These are phyloP conservation scores for Lota lota DNA, from an alignment of 2,113 vertebrate genomes.

Conservation along the genomic window DNA sequence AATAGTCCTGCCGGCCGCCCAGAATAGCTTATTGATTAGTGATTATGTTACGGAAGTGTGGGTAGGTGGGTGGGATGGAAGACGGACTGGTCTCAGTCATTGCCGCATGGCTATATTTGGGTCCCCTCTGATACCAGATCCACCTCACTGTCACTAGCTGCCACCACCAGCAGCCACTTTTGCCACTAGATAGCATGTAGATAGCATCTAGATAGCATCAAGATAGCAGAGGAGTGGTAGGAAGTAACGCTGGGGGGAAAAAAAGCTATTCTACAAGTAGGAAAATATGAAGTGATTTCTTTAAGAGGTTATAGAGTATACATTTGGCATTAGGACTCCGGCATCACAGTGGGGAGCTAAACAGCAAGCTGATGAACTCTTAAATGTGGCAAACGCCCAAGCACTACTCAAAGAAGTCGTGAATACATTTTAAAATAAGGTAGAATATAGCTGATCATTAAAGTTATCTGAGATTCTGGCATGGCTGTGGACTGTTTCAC, in stretches of 20 bases:
- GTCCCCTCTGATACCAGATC: slow-evolving; percentile 58
- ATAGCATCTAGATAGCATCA: no score
- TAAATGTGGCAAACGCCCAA: slow-evolving; percentile 3
- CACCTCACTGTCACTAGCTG: slow-evolving; percentile 46
- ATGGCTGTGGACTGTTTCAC: slow-evolving; percentile 31
- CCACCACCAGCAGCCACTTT: slow-evolving; percentile 29
- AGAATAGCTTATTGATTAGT: slow-evolving; percentile 63
- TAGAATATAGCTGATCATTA: slow-evolving; percentile 20
- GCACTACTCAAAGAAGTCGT: slow-evolving; percentile 16
- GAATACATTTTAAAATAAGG: slow-evolving; percentile 18
- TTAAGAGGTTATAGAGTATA: neutral
- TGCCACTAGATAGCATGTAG: neutral
- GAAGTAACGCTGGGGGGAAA: neutral
- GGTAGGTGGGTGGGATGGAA: slow-evolving; percentile 47
- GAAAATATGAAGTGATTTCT: neutral
- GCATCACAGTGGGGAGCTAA: slow-evolving; percentile 10
- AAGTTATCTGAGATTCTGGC: slow-evolving; percentile 26
- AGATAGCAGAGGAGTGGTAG: slow-evolving; percentile 8
- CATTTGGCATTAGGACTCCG: slow-evolving; percentile 6
- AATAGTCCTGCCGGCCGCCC: slow-evolving; percentile 61
- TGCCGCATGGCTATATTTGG: slow-evolving; percentile 63
- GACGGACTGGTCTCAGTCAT: slow-evolving; percentile 70
- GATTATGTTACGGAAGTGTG: slow-evolving; percentile 67
- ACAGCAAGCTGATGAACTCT: slow-evolving; percentile 19
- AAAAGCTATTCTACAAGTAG: neutral